Conservation (phyloP, 1,140 invertebrate genomes). For the Bombus impatiens region DNA sequence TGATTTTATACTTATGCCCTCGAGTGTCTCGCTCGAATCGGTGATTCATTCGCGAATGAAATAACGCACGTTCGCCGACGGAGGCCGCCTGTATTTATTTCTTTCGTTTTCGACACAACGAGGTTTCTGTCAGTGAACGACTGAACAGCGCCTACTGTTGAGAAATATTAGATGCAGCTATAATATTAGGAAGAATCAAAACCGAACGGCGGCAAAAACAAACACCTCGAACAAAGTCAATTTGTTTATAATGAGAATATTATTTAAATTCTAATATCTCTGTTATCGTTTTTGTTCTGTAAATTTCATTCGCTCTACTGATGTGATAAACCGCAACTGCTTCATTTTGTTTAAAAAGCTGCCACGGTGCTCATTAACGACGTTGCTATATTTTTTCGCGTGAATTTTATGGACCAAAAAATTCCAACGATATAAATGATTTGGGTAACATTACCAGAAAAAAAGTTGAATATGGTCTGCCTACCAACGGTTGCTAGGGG, state of each 20-base stretch:
- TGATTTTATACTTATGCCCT: neutral
- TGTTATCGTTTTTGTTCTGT: neutral
- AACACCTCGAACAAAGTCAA: neutral
- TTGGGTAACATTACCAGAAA: rapidly evolving
- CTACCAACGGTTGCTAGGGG: rapidly evolving
- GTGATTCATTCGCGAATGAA: constrained; percentile 35
- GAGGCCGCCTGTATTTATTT: constrained; percentile 47
- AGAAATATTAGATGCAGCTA: constrained; percentile 1
- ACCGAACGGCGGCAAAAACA: neutral
- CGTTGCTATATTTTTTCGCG: rapidly evolving
- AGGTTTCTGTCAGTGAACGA: constrained; percentile 16
- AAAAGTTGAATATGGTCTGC: too few species aligned
- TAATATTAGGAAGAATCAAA: neutral
- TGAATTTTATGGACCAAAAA: too few species aligned
- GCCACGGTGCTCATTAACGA: too few species aligned
- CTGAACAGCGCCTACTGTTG: too few species aligned
- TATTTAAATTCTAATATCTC: neutral
- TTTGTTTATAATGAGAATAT: neutral
- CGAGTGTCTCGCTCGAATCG: constrained; percentile 1
- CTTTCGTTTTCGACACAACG: constrained; percentile 2
- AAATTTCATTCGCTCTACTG: neutral
- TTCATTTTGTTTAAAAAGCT: too few species aligned
- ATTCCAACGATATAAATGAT: too few species aligned
- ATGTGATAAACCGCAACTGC: neutral
- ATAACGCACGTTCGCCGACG: constrained; percentile 40